These are phyloP conservation scores for Myocastor coypus DNA, from an alignment of 2,113 vertebrate species.

Conservation along the genomic window DNA sequence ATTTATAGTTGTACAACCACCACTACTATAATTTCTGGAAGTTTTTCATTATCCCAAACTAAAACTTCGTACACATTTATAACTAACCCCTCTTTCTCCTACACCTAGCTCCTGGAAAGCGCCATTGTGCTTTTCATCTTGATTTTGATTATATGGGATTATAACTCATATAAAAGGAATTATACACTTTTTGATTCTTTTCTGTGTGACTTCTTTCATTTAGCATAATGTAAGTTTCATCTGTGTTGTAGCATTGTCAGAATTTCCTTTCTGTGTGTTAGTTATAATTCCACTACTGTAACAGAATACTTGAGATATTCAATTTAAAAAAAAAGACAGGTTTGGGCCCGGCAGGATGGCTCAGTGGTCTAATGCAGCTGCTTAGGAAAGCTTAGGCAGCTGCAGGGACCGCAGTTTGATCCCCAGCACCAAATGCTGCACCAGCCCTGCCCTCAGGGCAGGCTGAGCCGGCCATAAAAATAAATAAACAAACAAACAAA, in stretches of 20 bases:
- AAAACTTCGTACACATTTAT: not conserved
- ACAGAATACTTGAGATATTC: not conserved
- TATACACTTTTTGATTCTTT: not conserved
- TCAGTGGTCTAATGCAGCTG: no score
- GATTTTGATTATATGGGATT: not conserved
- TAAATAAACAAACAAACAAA: no score
- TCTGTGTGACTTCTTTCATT: not conserved
- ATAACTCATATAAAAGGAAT: slow-evolving; percentile 1
- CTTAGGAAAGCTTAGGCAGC: no score
- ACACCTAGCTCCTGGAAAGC: not conserved
- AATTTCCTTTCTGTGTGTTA: slow-evolving; percentile 10
- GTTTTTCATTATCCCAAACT: not conserved
- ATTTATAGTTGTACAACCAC: not conserved
- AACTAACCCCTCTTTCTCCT: not conserved
- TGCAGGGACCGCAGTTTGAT: no score
- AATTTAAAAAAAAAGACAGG: not conserved
- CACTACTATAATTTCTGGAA: not conserved
- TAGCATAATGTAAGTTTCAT: not conserved
- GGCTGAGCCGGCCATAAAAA: no score
- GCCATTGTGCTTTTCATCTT: not conserved
- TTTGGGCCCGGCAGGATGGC: no score
- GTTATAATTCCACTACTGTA: not conserved
- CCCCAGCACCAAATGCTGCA: no score
- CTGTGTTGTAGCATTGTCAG: not conserved
- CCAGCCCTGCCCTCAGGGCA: no score